Percentiles rank a stretch among this genome's conserved stretches.
phyloP scores from a whole-genome alignment of 2,888 invertebrate species.

The Chromoteleia sp. region DNA sequence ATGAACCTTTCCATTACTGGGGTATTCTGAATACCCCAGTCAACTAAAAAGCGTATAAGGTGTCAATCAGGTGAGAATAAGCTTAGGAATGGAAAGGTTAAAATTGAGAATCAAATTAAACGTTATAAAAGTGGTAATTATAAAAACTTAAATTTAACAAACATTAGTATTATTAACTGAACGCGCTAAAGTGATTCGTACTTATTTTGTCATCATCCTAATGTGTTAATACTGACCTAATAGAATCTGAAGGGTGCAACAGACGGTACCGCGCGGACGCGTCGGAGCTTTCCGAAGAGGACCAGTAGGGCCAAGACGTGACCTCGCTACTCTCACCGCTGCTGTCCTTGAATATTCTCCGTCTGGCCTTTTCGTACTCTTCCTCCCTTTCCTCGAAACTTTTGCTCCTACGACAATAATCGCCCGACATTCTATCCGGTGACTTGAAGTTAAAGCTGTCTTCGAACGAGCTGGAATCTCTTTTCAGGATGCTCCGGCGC shows the following conservation, averaged over 20 bases:
- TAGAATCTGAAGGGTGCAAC: constrained; percentile 80
- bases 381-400: constrained; percentile 96
- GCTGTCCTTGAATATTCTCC: constrained; percentile 91
- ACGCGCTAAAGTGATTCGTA: too few species aligned
- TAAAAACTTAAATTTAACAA: too few species aligned
- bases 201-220: too few species aligned
- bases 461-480: constrained; percentile 92
- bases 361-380: constrained; percentile 93
- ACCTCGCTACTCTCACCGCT: constrained; percentile 81
- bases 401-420: constrained; percentile 90
- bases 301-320: constrained; percentile 83
- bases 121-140: too few species aligned
- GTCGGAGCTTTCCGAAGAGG: constrained; percentile 82
- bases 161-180: too few species aligned
- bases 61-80: too few species aligned
- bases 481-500: constrained; percentile 91
- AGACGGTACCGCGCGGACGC: constrained; percentile 80
- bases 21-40: too few species aligned
- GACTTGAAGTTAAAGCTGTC: constrained; percentile 87
- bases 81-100: too few species aligned
- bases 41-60: too few species aligned
- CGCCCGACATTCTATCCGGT: constrained; percentile 87
- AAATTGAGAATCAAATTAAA: too few species aligned
- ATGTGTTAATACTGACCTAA: constrained; percentile 72
- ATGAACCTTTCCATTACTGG: too few species aligned